phyloP scores from a whole-genome alignment of 1,140 invertebrate genomes.

The Tetranychus cinnabarinus region DNA sequence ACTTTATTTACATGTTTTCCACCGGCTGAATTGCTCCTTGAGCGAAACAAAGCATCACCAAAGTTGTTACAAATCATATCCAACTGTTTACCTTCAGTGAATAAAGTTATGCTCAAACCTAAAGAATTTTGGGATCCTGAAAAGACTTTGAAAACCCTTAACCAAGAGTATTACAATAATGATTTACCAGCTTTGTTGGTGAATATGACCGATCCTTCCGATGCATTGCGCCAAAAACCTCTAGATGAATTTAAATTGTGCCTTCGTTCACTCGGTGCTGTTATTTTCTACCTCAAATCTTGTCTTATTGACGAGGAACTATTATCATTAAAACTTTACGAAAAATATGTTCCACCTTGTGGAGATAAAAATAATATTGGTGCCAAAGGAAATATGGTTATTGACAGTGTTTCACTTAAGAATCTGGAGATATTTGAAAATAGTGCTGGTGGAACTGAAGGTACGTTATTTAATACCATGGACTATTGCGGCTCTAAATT shows the following conservation, averaged over 20 bases:
- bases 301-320: conserved; percentile 73
- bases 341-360: conserved; percentile 46
- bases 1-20: conserved; percentile 70
- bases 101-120: conserved; percentile 39
- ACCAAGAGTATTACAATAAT: conserved; percentile 54
- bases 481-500: conserved; percentile 76
- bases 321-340: conserved; percentile 58
- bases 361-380: conserved; percentile 24
- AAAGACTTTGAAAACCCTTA: conserved; percentile 42
- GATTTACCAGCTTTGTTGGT: conserved; percentile 44
- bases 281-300: conserved; percentile 38
- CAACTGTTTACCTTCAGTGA: conserved; percentile 29
- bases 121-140: conserved; percentile 46
- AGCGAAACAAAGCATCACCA: conserved; percentile 31
- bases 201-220: conserved; percentile 41
- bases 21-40: conserved; percentile 52
- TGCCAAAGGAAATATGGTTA: conserved; percentile 26
- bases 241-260: conserved; percentile 42
- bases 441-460: conserved; percentile 31
- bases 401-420: conserved; percentile 67
- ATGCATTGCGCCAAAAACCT: conserved; percentile 46
- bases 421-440: conserved; percentile 62
- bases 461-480: conserved; percentile 53
- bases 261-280: conserved; percentile 50
- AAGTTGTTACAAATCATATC: conserved; percentile 38